Conservation (phyloP, 2,797 vertebrate species). For the Gouania willdenowi region DNA sequence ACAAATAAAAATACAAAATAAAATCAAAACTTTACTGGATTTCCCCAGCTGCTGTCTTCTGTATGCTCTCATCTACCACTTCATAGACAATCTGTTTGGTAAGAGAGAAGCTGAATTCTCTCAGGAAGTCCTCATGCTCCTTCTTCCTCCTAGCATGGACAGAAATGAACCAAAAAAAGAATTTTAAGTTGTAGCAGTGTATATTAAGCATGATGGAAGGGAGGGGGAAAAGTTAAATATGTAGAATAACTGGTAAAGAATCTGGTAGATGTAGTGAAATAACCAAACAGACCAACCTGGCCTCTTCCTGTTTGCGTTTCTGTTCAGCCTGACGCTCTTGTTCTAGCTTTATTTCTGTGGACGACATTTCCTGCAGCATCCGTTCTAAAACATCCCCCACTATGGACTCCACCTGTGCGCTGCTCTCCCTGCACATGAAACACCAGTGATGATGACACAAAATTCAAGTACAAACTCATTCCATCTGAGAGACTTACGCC, state of each 20-base stretch:
- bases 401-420: constrained; percentile 67
- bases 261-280: too few relatives aligned
- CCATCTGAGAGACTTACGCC: constrained; percentile 72
- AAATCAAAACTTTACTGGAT: constrained; percentile 71
- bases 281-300: constrained; percentile 67
- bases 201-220: too few relatives aligned
- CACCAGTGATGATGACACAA: too few relatives aligned
- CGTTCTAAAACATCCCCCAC: constrained; percentile 72
- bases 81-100: constrained; percentile 77
- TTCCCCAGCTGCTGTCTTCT: constrained; percentile 69
- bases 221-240: too few relatives aligned
- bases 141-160: constrained; percentile 78
- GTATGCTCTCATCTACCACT: constrained; percentile 74
- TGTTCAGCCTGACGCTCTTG: constrained; percentile 76
- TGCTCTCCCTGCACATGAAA: constrained; percentile 72
- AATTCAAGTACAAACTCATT: too few relatives aligned
- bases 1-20: too few relatives aligned
- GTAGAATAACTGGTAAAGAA: too few relatives aligned
- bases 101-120: constrained; percentile 75
- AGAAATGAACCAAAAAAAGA: constrained; percentile 5
- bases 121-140: constrained; percentile 79
- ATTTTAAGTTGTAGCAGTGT: too few relatives aligned
- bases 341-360: constrained; percentile 66
- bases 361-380: constrained; percentile 72
- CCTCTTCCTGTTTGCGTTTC: constrained; percentile 79